Evolutionary conservation across 1,140 invertebrate genomes (phyloP), one percentile per base, ranked within the genome.

Genomic region (Epicauta chinensis): DNA sequence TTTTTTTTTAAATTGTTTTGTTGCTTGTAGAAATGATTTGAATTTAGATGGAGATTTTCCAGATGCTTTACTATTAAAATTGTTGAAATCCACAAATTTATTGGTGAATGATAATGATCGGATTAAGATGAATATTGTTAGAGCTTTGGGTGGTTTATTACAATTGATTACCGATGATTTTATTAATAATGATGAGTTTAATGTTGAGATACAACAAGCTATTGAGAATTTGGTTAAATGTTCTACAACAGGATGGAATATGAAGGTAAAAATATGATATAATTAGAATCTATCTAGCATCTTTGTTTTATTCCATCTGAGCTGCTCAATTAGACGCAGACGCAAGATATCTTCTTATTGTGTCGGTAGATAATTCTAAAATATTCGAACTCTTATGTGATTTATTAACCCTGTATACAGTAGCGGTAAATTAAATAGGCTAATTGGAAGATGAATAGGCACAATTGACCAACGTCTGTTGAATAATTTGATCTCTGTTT

Each of bases 141-240:
- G 91, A 37, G 82, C 86, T 4, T 67, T 93, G 11, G 91, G 91
- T 2, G 91, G 87, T 68, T 74, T 92, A 32, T 67, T 93, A 45
- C 74, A 82, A 23, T 72, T 89, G 40, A 73, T 87, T 41, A 73
- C 77, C 1, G 66, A 75, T 23, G 68, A 75, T 32, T 71, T 81
- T 46, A 58, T 79, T 12, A 65, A 75, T 29, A 47, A 64, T 53
- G 48, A 60, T 29, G 57, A 70, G 55, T 72, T 80, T 41, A 73
- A 71, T 52, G 60, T 64, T n/a, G 68, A 79, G 30, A 71, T 78
- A 49, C 72, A 75, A 46, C 59, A 67, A 6, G 79, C 77, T 10
- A 76, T 86, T 46, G 68, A 75, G 49, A 77, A 79, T 41, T 71
- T 93, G 14, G 71, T 87, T 42, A 79, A 82, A 56, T 85, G 80